Conservation (phyloP, 2,113 vertebrate species). For the Hymenochirus boettgeri region DNA sequence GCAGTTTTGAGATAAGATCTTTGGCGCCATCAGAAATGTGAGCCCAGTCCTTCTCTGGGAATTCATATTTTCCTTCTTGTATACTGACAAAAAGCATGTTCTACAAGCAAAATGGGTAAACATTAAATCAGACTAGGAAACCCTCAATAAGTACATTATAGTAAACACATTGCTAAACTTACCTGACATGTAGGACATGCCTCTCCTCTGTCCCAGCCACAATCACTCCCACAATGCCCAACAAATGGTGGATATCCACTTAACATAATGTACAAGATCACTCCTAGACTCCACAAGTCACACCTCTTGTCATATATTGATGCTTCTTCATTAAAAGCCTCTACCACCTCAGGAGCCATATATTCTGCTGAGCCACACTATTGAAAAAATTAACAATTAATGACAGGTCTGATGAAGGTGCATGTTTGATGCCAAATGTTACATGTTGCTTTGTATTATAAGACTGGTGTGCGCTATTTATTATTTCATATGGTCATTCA, state of each 20-base stretch:
- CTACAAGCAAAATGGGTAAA: constrained; percentile 52
- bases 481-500: too few species aligned
- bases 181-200: constrained; percentile 94
- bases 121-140: too few species aligned
- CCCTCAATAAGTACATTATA: too few species aligned
- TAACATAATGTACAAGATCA: constrained; percentile 96
- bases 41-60: constrained; percentile 95
- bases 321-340: constrained; percentile 95
- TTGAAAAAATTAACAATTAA: rapidly evolving
- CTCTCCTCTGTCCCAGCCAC: constrained; percentile 93
- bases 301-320: constrained; percentile 97
- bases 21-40: constrained; percentile 94
- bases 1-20: constrained; percentile 95
- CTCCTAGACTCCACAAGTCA: constrained; percentile 94
- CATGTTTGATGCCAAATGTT: too few species aligned
- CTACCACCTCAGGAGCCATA: constrained; percentile 97
- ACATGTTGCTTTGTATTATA: too few species aligned
- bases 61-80: constrained; percentile 94
- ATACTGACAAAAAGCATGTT: constrained; percentile 96
- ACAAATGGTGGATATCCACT: constrained; percentile 95
- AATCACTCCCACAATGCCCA: constrained; percentile 87
- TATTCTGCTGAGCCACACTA: constrained; percentile 96
- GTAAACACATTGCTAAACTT: too few species aligned
- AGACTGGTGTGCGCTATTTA: too few species aligned
- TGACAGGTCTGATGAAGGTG: too few species aligned